Percentiles rank a stretch among this genome's conserved stretches.
phyloP scores from a whole-genome alignment of 92 coral and sea anemone species.

The Phenganax subtilis region DNA sequence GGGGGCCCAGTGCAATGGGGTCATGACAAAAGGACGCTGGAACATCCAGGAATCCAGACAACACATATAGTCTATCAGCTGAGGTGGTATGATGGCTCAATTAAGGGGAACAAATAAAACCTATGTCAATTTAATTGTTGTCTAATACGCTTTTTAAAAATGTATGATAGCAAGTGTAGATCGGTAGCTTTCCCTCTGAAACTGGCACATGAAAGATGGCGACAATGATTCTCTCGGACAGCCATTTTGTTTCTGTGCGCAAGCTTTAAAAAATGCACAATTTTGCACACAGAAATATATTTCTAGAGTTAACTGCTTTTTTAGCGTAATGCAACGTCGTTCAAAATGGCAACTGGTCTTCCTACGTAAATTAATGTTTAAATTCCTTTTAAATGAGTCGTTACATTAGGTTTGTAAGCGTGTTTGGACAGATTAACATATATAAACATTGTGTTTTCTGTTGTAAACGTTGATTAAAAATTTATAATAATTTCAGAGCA shows the following conservation, averaged over 20 bases:
- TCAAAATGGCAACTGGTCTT: too few species aligned
- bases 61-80: conserved; percentile 44
- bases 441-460: too few species aligned
- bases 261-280: background rate
- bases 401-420: too few species aligned
- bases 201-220: background rate
- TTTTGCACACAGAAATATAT: background rate
- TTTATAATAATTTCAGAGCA: too few species aligned
- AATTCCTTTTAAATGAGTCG: too few species aligned
- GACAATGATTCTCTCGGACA: conserved; percentile 15
- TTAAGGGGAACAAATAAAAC: conserved; percentile 45
- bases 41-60: conserved; percentile 26
- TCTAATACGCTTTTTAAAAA: too few species aligned
- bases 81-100: conserved; percentile 41
- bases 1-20: conserved; percentile 28
- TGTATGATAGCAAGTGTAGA: conserved; percentile 50
- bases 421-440: too few species aligned
- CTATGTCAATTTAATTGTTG: too few species aligned
- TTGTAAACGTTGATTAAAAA: too few species aligned
- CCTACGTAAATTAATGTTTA: too few species aligned
- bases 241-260: conserved; percentile 43
- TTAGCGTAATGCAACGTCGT: background rate
- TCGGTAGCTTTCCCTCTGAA: conserved; percentile 53
- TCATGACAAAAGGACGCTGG: conserved; percentile 34
- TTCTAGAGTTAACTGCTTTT: background rate